A percentile compares a stretch with the other conserved stretches of the same genome.
These are phyloP conservation scores for Troides aeacus DNA, from an alignment of 2,888 invertebrate genomes.

Conservation along the genomic window DNA sequence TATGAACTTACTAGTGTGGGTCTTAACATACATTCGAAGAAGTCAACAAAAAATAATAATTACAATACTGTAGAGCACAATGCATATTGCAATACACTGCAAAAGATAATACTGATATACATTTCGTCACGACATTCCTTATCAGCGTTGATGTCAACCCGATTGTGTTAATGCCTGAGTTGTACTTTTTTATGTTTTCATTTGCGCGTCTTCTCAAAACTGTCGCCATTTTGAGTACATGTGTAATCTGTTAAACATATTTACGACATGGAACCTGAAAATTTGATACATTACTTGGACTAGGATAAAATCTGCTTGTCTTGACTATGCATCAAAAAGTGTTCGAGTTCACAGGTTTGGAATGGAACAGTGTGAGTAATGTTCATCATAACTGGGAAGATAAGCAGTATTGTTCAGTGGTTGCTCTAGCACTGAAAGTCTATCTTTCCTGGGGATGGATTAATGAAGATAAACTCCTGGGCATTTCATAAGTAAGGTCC, in stretches of 20 bases:
- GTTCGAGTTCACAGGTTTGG: too few species aligned
- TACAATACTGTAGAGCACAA: conserved; percentile 8
- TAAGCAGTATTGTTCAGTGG: too few species aligned
- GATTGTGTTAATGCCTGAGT: conserved; percentile 18
- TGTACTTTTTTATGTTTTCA: conserved; percentile 2
- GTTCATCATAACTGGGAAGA: too few species aligned
- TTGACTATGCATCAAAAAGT: too few species aligned
- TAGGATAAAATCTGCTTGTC: too few species aligned
- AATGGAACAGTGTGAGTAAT: too few species aligned
- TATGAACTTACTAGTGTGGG: neutral
- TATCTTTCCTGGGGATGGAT: too few species aligned
- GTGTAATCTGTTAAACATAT: neutral
- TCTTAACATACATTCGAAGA: neutral
- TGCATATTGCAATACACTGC: conserved; percentile 17
- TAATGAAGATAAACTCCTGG: too few species aligned
- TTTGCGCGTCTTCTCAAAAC: neutral
- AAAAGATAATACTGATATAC: conserved; percentile 21
- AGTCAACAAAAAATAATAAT: conserved; percentile 15
- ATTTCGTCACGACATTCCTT: conserved; percentile 25
- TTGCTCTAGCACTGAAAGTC: too few species aligned
- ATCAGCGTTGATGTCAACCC: conserved; percentile 25
- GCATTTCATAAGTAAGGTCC: too few species aligned
- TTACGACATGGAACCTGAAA: neutral
- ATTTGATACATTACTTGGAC: too few species aligned
- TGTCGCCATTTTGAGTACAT: neutral